Base-by-base conservation (phyloP, 2,888 invertebrate species). In the Spicauda simplicius region DNA sequence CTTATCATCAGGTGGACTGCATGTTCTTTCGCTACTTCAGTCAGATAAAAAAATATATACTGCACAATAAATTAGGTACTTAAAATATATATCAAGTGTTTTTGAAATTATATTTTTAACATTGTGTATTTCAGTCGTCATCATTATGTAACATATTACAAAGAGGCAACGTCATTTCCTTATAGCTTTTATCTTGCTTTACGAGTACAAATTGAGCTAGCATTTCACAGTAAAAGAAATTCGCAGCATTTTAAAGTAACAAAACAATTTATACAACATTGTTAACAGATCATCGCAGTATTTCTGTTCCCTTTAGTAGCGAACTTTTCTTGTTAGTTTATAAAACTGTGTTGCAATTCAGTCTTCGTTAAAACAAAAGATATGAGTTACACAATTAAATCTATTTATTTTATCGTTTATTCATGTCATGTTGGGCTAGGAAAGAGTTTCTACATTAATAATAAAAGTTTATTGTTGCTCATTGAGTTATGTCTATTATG, bases 401-500 rank as follows among this genome's bases (percentile, higher is more conserved):
- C 11, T 12, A 2, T 37, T 2, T 37, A 37, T 37, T 11, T 37
- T 4, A 37, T 37, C 37, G 12, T 37, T 37, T 12, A 33, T 33
- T 8, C 2, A 11, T 37, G 37, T 37, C 37, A 37, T 4, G 10
- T 33, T 33, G 8, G 6, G 7, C 37, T 37, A 37, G 2, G 37
- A 11, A 37, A 37, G 12, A 95, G 95, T 66, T 96, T 96, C 77
- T 96, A 96, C 77, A 86, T 95, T 16, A 96, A 94, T 0, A 96
- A 96, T 0, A 96, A 96, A 80, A 96, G 96, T 76, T 83, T 96
- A 54, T 81, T 96, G 71, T 95, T 95, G 0, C 85, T 96, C 5
- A 96, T 96, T 76, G 96, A 3, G 92, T 96, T 0, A 96, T 96
- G 96, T 96, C 96, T 0, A 95, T 96, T 53, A 95, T 96, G 91